Evolutionary conservation across 92 coral and sea anemone species (phyloP), one percentile per base, ranked within the genome.

Genomic region (Porites lobata): DNA sequence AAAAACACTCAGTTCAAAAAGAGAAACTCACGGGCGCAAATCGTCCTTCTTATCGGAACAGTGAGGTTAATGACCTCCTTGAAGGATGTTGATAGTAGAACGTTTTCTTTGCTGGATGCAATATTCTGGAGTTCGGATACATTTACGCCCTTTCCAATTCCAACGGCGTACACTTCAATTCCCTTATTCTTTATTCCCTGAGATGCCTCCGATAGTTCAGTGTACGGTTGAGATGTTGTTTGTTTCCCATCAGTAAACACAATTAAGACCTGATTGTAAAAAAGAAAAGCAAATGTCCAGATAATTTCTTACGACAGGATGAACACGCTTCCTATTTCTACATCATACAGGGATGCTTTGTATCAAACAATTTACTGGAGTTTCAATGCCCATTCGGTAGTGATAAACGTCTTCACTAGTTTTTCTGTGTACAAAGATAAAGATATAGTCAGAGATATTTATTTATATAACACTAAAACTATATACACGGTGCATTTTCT

Each of bases 161-260:
- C 95, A 18, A 92, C 70, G 19, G 89, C 93, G 24, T 89, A 89
- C 6, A 78, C 85, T 29, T 80, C 89, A 12, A 92, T 84, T 6
- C 90, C 90, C 59, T 78, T 92, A 62, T 68, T 26, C 77, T 59
- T 65, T 13, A 92, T 62, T 8, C 88, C 75, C 57, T 84, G 59
- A 1, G 95, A 87, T 13, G 84, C 85, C 14, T 22, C 67, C 50
- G 82, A 4, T 20, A 91, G 88, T 17, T 82, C 59, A 1, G 84
- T 89, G 88, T 85, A 76, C 8, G 92, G 86, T 53, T 65, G 24
- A 43, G 85, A 79, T 4, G 87, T 84, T 9, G 87, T 83, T 62
- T 85, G 90, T 19, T 88, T 87, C 10, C 92, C 95, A 70, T 91
- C 90, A n/a, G 90, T 88, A 51, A 89, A 77, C 2, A 92, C 26